Conservation (phyloP, 2,113 vertebrate species). For the Antennarius striatus region DNA sequence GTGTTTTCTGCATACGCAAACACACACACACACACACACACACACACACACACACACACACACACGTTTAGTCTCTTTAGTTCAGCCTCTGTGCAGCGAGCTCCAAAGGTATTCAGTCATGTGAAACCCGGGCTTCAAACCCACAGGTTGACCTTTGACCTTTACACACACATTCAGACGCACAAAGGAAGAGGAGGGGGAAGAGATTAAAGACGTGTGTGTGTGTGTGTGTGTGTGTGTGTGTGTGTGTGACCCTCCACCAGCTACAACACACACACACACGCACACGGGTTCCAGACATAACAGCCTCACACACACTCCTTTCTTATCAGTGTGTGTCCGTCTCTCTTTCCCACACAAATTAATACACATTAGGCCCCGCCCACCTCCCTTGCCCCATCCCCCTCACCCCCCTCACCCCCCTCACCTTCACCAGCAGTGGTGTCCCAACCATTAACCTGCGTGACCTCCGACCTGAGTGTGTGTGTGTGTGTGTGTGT, state of each 20-base stretch:
- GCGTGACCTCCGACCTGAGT: too few relatives aligned
- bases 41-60: constrained; percentile 38
- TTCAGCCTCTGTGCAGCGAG: constrained; percentile 52
- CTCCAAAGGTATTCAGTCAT: constrained; percentile 87
- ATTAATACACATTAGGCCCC: constrained; percentile 15
- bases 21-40: constrained; percentile 56
- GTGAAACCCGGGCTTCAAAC: constrained; percentile 83
- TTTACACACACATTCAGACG: constrained; percentile 32
- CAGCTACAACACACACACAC: constrained; percentile 70
- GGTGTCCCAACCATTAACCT: too few relatives aligned
- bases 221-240: constrained; percentile 65
- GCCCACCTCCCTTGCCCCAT: neutral
- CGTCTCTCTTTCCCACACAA: constrained; percentile 15
- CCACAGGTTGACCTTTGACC: constrained; percentile 83
- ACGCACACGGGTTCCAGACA: constrained; percentile 82
- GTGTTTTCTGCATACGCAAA: constrained; percentile 31
- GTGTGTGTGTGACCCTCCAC: constrained; percentile 75
- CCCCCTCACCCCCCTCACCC: too few relatives aligned
- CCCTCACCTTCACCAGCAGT: too few relatives aligned
- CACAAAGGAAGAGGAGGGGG: constrained; percentile 18
- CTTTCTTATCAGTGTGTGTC: constrained; percentile 22
- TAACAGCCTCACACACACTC: constrained; percentile 81
- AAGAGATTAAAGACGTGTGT: constrained; percentile 68
- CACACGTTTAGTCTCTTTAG: constrained; percentile 65
- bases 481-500: too few relatives aligned